Base-by-base conservation (phyloP, 2,888 invertebrate species). In the Hydroisotoma schaefferi region DNA sequence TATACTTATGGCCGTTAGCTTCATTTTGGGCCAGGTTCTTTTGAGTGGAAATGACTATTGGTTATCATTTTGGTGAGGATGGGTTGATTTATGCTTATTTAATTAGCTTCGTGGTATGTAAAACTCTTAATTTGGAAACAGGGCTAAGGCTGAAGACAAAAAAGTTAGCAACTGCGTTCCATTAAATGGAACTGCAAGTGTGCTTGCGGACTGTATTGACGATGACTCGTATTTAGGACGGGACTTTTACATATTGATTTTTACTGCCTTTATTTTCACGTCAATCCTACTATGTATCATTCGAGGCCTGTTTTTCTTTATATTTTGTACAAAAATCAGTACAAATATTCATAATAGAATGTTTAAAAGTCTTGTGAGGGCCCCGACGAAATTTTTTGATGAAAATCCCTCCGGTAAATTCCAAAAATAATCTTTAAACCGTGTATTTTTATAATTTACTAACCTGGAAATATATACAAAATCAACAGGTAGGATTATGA, bases 11-110 rank as follows among this genome's bases (percentile, higher is more conserved):
- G 5, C 64, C 18, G 2, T 22, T 2, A 43, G 38, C 0, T 67
- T 67, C 27, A 0, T 66, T 18, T 1, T 61, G 0, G 38, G 54
- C 4, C 72, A 70, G 54, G 23, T 64, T 15, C 26, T 61, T 44
- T 55, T 53, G 8, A 67, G 58, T 23, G 61, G 49, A 1, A 59
- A 55, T 28, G 64, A 65, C 15, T 57, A 56, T 47, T 69, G 69
- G 69, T 49, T 69, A 10, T 55, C 53, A 10, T 22, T 44, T 23
- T 69, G 69, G 69, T 33, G 15, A 33, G 33, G 15, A 33, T 10
- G 8, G n/a, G n/a, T n/a, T n/a, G n/a, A n/a, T n/a, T n/a, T n/a
- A 5, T n/a, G n/a, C 12, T n/a, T 49, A n/a, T 22, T 28, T 6
- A 22, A n/a, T n/a, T n/a, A n/a, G n/a, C n/a, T n/a, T n/a, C n/a